Evolutionary conservation across 2,113 vertebrate genomes (phyloP).

Genomic region (Antechinus flavipes): DNA sequence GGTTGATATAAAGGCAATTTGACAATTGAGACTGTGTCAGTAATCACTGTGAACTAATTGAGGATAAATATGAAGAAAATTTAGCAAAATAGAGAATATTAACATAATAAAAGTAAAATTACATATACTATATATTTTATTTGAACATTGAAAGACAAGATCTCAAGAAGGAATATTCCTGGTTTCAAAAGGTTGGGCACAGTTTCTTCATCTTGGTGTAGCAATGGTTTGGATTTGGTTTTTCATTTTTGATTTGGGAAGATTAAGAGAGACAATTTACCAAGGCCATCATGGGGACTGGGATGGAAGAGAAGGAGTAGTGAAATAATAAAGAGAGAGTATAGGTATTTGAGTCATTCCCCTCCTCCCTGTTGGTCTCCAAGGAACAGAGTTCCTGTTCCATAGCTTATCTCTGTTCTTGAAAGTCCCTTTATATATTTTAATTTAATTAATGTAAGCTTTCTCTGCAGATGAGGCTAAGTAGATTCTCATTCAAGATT

Average conservation of each 20-base stretch:
- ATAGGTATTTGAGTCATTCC: not conserved
- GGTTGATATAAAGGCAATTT: not conserved
- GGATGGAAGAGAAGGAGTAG: not conserved
- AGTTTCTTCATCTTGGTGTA: not conserved
- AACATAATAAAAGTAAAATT: slow-evolving; percentile 8
- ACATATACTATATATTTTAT: not conserved
- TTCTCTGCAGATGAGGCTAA: not conserved
- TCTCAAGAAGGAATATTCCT: not conserved
- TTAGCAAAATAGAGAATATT: not conserved
- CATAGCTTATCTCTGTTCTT: not conserved
- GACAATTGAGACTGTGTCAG: slow-evolving; percentile 5
- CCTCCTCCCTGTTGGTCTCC: not conserved
- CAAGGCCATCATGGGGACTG: not conserved
- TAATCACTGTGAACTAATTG: not conserved
- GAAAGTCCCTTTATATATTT: not conserved
- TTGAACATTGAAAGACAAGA: not conserved
- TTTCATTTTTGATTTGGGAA: not conserved
- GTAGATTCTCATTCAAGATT: not conserved
- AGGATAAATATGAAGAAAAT: slow-evolving; percentile 13
- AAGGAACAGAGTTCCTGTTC: not conserved
- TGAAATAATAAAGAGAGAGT: not conserved
- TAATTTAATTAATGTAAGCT: not conserved
- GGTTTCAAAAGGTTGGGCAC: not conserved
- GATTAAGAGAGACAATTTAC: not conserved
- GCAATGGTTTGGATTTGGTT: not conserved